Conservation (phyloP, 2,113 vertebrate genomes). For the Brachionichthys hirsutus region DNA sequence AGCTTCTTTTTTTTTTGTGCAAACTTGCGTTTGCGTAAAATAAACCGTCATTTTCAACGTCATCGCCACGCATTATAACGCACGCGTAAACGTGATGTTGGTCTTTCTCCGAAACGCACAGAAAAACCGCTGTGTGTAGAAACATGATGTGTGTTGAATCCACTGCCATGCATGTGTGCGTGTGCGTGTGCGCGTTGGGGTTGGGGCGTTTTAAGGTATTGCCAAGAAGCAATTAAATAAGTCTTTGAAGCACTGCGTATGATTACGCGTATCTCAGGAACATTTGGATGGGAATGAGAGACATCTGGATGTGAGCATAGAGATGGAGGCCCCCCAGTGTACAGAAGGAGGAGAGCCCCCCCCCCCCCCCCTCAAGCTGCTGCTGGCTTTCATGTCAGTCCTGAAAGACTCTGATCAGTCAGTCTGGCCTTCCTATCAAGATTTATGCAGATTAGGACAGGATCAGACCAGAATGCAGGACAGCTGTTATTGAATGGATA, state of each 20-base stretch:
- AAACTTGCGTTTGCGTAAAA: not conserved
- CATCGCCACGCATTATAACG: slow-evolving; percentile 52
- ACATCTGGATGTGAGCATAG: too few relatives aligned
- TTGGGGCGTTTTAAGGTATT: too few relatives aligned
- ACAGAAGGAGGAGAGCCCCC: slow-evolving; percentile 32
- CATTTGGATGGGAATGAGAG: slow-evolving; percentile 27
- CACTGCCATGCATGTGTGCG: slow-evolving; percentile 1
- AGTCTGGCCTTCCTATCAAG: not conserved
- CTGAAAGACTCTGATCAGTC: slow-evolving; percentile 22
- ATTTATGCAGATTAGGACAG: slow-evolving; percentile 15
- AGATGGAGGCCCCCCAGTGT: not conserved
- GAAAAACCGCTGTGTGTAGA: slow-evolving; percentile 20
- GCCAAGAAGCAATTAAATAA: slow-evolving; percentile 14
- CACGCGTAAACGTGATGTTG: slow-evolving; percentile 62
- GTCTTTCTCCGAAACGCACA: slow-evolving; percentile 28
- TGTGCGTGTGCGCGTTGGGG: not conserved
- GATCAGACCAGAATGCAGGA: not conserved
- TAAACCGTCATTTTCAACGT: slow-evolving; percentile 9
- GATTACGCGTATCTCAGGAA: slow-evolving; percentile 49
- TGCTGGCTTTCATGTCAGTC: slow-evolving; percentile 25
- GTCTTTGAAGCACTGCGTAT: slow-evolving; percentile 42
- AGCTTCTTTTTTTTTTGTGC: not conserved
- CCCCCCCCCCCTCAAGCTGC: slow-evolving; percentile 13
- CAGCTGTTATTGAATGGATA: slow-evolving; percentile 4
- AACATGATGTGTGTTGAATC: slow-evolving; percentile 27